Conservation (phyloP, 2,113 vertebrate genomes). For the Salvator merianae region DNA sequence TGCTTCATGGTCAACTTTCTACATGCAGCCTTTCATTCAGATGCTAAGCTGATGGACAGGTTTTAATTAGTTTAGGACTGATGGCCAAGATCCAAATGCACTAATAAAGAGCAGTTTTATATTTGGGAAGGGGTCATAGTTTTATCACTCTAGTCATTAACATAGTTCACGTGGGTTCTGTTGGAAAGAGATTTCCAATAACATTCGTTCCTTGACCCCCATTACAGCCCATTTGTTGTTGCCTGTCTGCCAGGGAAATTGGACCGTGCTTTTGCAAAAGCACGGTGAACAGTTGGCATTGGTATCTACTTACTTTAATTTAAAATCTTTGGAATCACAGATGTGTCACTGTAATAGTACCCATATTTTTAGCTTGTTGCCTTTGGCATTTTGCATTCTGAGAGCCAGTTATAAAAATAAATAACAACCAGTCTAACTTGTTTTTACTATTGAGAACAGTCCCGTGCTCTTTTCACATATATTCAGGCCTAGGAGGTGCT, state of each 20-base stretch:
- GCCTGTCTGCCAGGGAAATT: slow-evolving; percentile 37
- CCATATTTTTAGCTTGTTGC: slow-evolving; percentile 31
- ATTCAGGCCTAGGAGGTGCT: neutral
- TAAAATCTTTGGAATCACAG: slow-evolving; percentile 50
- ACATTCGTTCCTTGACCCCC: slow-evolving; percentile 25
- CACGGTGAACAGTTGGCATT: slow-evolving; percentile 38
- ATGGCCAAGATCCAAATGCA: slow-evolving; percentile 46
- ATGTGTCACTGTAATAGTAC: slow-evolving; percentile 16
- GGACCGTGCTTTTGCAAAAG: slow-evolving; percentile 49
- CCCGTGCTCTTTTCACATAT: slow-evolving; percentile 15
- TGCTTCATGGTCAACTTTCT: slow-evolving; percentile 52
- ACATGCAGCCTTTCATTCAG: slow-evolving; percentile 57
- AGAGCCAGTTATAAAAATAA: slow-evolving; percentile 35
- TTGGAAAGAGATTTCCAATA: slow-evolving; percentile 39
- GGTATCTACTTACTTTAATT: slow-evolving; percentile 46
- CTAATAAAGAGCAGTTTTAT: slow-evolving; percentile 48
- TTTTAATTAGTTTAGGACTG: slow-evolving; percentile 64
- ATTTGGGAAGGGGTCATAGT: slow-evolving; percentile 13
- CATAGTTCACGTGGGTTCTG: slow-evolving; percentile 32
- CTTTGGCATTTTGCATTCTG: slow-evolving; percentile 39
- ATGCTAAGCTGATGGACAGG: slow-evolving; percentile 50
- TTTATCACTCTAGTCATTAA: slow-evolving; percentile 33
- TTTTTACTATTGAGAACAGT: slow-evolving; percentile 36
- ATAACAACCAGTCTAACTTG: slow-evolving; percentile 13
- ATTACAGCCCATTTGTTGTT: slow-evolving; percentile 30